Evolutionary conservation across 2,113 vertebrate species (phyloP).

Genomic region (Apodemus sylvaticus): DNA sequence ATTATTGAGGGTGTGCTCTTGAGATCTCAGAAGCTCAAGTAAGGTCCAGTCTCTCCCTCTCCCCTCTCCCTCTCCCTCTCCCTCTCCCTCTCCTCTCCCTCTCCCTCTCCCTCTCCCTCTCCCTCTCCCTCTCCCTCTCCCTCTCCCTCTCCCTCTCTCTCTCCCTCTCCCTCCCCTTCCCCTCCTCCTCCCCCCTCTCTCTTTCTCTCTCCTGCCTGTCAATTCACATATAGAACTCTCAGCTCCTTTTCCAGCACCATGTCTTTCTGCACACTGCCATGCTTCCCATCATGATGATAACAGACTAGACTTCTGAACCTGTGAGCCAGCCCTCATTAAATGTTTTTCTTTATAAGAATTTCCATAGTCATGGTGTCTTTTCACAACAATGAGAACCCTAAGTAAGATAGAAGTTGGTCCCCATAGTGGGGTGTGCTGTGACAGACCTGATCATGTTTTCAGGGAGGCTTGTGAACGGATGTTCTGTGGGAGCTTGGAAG

Average conservation of each 20-base stretch:
- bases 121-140: too few relatives aligned
- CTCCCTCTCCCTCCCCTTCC: too few relatives aligned
- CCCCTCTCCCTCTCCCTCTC: too few relatives aligned
- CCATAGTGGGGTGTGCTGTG: background rate
- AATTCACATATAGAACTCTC: background rate
- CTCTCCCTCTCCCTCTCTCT: too few relatives aligned
- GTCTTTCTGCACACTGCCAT: background rate
- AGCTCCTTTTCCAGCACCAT: background rate
- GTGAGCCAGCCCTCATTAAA: background rate
- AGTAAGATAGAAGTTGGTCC: background rate
- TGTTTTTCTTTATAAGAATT: background rate
- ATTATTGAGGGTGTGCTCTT: background rate
- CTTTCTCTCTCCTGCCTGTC: background rate
- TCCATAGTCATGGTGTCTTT: background rate
- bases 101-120: fast-evolving
- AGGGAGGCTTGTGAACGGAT: background rate
- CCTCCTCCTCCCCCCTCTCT: background rate
- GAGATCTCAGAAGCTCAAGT: background rate
- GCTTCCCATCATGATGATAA: background rate
- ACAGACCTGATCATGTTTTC: background rate
- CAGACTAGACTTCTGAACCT: background rate
- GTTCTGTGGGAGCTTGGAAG: background rate
- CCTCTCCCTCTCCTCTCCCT: too few relatives aligned
- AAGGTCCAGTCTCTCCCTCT: too few relatives aligned
- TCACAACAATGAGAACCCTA: background rate